Evolutionary conservation across 2,888 invertebrate genomes (phyloP).

Genomic region (Cephus nigrinus): DNA sequence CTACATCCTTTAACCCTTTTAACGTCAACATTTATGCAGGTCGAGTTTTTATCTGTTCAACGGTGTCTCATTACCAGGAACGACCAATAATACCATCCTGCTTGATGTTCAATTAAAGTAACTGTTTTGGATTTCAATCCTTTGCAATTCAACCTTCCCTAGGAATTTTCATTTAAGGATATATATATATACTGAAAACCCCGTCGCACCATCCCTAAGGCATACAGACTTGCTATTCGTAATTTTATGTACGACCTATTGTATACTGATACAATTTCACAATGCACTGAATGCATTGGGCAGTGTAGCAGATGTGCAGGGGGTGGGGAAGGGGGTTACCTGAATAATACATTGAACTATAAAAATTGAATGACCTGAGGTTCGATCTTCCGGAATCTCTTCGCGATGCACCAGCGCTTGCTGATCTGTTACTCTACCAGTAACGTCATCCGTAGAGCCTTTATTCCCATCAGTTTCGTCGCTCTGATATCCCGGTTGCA

Average conservation of each 20-base stretch:
- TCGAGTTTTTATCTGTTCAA: not conserved
- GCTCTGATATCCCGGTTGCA: constrained; percentile 53
- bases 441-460: constrained; percentile 50
- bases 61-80: not conserved
- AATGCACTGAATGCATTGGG: not conserved
- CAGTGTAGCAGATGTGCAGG: not conserved
- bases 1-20: not conserved
- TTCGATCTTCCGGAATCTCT: constrained; percentile 53
- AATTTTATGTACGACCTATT: not conserved
- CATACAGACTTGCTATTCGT: not conserved
- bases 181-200: not conserved
- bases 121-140: not conserved
- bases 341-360: not conserved
- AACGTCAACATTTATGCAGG: not conserved
- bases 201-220: not conserved
- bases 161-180: no score
- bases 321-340: not conserved
- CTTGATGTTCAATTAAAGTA: not conserved
- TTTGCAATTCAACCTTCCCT: not conserved
- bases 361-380: constrained; percentile 37
- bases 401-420: constrained; percentile 69
- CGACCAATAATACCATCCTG: not conserved
- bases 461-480: constrained; percentile 41
- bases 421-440: constrained; percentile 63
- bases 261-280: not conserved